Evolutionary conservation across 1,140 invertebrate species (phyloP).

Genomic region (Caenorhabditis remanei): DNA sequence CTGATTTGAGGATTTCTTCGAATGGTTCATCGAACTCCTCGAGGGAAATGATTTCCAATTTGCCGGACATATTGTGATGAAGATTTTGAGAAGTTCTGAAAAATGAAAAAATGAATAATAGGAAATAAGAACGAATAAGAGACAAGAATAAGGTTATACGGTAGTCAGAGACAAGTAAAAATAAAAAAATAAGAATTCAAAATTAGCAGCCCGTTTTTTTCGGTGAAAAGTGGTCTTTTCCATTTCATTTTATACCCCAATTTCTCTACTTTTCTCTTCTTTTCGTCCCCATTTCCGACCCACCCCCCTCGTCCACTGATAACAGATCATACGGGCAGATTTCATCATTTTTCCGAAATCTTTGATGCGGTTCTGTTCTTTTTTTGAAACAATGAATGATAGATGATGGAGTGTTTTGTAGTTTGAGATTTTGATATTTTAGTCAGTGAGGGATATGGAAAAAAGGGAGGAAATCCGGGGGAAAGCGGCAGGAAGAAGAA

Average conservation of each 20-base stretch:
- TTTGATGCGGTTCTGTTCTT: background rate
- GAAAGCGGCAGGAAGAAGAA: too few relatives aligned
- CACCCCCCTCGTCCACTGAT: constrained; percentile 26
- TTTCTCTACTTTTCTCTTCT: background rate
- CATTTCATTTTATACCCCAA: constrained; percentile 34
- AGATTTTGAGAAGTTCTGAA: background rate
- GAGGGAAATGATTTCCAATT: constrained; percentile 31
- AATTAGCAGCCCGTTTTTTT: background rate
- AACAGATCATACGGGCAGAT: constrained; percentile 51
- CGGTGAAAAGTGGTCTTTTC: background rate
- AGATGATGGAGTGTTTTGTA: background rate
- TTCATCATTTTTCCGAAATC: constrained; percentile 52
- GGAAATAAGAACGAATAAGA: background rate
- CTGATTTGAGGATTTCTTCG: constrained; percentile 46
- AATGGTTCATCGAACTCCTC: constrained; percentile 50
- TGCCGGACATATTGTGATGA: constrained; percentile 28
- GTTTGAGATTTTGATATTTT: constrained; percentile 3
- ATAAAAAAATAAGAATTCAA: background rate
- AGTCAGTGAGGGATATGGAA: background rate
- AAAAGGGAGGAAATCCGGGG: background rate
- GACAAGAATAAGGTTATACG: background rate
- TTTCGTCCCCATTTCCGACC: constrained; percentile 6
- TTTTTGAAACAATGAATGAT: background rate
- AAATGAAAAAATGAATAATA: background rate
- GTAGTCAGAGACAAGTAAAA: too few relatives aligned